Base-by-base conservation (phyloP, 2,888 invertebrate genomes). In the Sphinx pinastri region DNA sequence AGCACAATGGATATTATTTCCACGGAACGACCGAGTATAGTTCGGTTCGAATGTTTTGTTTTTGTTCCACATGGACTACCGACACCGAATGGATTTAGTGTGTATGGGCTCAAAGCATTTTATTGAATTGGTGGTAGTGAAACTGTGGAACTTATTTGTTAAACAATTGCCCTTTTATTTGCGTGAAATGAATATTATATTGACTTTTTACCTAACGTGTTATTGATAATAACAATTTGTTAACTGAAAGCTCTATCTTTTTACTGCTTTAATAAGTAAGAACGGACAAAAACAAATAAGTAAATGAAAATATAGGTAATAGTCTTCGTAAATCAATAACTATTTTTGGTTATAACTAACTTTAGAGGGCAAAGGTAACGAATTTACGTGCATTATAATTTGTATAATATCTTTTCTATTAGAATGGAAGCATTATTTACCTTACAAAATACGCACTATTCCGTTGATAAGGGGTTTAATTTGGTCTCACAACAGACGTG, bases 1-100 rank as follows among this genome's bases (percentile, higher is more conserved):
- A 82, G 80, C 74, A 81, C 80, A 80, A 84, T 81, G 80, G 81
- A 77, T 84, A 83, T 84, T 82, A 81, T 82, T 83, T 83, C 77
- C 76, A 74, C 79, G 69, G 73, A 69, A 47, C 71, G 74, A 69
- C 59, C 74, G 71, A 76, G 63, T 74, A 68, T 75, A 71, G 77
- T 76, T 75, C 73, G 69, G 73, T 75, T 75, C 19, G 72, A 75
- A 75, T 75, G 75, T 72, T 73, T 73, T 73, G 72, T 77, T 76
- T 75, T 76, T 80, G 14, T 79, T 81, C 74, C 75, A 73, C 72
- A 71, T 76, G 77, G 79, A 79, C 71, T 80, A 80, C 77, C 77
- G 76, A 67, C 73, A 71, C 67, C 71, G 80, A 81, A 84, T 82
- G 78, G 81, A 84, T 84, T 82, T 79, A 77, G 78, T 75, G 78